Evolutionary conservation across 1,140 invertebrate species (phyloP).

Genomic region (Drosophila triauraria): DNA sequence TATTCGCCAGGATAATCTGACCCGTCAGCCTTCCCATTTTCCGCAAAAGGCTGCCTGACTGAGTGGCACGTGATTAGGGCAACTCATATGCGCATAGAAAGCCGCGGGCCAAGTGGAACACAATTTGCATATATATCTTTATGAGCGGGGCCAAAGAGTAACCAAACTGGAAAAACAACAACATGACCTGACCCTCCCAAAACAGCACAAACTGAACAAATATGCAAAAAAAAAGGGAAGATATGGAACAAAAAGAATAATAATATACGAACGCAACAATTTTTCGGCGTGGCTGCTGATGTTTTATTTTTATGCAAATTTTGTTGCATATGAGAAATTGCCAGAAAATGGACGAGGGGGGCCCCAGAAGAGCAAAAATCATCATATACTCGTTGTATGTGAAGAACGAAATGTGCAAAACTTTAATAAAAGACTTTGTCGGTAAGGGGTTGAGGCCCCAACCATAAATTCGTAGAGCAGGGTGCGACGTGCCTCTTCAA

Average conservation of each 20-base stretch:
- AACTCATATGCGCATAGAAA: slow-evolving; percentile 42
- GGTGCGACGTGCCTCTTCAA: slow-evolving; percentile 72
- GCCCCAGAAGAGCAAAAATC: slow-evolving; percentile 24
- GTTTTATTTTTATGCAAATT: slow-evolving; percentile 81
- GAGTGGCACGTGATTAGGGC: slow-evolving; percentile 64
- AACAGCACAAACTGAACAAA: background rate
- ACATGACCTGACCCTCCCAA: slow-evolving; percentile 11
- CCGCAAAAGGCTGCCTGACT: slow-evolving; percentile 13
- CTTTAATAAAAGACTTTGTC: slow-evolving; percentile 71
- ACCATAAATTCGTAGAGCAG: slow-evolving; percentile 67
- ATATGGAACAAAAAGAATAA: slow-evolving; percentile 42
- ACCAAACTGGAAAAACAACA: slow-evolving; percentile 59
- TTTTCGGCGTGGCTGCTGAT: slow-evolving; percentile 69
- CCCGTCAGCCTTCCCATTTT: slow-evolving; percentile 14
- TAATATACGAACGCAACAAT: slow-evolving; percentile 75
- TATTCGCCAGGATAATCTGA: slow-evolving; percentile 38
- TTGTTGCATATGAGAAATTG: slow-evolving; percentile 80
- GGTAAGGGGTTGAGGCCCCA: slow-evolving; percentile 9
- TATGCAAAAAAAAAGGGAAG: slow-evolving; percentile 1
- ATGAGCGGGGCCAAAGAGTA: slow-evolving; percentile 30
- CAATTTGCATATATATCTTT: slow-evolving; percentile 77
- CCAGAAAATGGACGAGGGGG: slow-evolving; percentile 30
- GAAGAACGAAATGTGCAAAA: slow-evolving; percentile 68
- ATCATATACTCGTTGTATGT: slow-evolving; percentile 51
- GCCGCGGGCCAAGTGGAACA: slow-evolving; percentile 58